Base-by-base conservation (phyloP, 2,797 vertebrate genomes). In the Cirrhinus mrigala region DNA sequence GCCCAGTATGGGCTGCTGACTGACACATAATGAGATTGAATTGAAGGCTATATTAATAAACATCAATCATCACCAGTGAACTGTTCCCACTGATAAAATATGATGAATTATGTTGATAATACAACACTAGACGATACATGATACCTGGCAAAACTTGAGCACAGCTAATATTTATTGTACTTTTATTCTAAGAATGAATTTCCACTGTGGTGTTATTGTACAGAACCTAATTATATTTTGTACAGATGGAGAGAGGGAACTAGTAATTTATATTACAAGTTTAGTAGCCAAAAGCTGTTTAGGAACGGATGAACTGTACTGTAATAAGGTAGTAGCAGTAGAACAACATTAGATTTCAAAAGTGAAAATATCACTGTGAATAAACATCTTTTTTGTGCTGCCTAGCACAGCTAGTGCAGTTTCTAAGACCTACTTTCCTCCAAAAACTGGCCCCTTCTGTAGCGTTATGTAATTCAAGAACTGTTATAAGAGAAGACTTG, bases 41-140 rank as follows among this genome's bases (percentile, higher is more conserved):
- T 68, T 50, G 44, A 80, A 80, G 44, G 60, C 11, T 68, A 48
- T 68, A 68, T 80, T 80, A 80, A 80, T 80, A 64, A 64, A 52
- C 46, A 80, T 52, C 44, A 80, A 52, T 80, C 78, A 79, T 66
- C 46, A 64, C 78, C 12, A 66, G 27, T 18, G 7, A 80, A 68
- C 44, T n/a, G 44, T 68, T 52, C 16, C 7, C 40, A 27, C 76
- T 60, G n/a, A 80, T 50, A 80, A 68, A 80, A 64, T 68, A 66
- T 66, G 44, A 80, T 33, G 18, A 64, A 80, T 80, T 22, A 50
- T 80, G 14, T 27, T 78, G n/a, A 60, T 24, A 60, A 60, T 18
- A 78, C 24, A 62, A 60, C 22, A 27, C 58, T 14, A 58, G 52
- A 40, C 11, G 15, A 58, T 40, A 16, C 29, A 37, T 20, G 0